phyloP scores from a whole-genome alignment of 2,888 invertebrate species.

The Drosophila ezoana region DNA sequence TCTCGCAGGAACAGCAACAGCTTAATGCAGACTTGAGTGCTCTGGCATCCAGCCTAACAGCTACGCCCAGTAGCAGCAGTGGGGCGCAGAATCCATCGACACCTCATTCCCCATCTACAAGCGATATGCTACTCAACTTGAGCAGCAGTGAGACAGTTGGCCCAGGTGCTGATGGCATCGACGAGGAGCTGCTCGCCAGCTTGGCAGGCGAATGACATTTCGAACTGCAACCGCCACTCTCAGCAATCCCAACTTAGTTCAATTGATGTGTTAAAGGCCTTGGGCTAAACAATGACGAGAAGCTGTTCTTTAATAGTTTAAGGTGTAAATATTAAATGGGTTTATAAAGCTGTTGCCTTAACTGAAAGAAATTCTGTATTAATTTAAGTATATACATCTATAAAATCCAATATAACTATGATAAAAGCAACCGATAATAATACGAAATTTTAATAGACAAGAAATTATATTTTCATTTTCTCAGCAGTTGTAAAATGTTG shows the following conservation, averaged over 20 bases:
- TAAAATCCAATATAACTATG: background rate
- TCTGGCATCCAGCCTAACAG: conserved; percentile 15
- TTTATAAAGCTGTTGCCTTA: conserved; percentile 16
- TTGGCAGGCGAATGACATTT: conserved; percentile 74
- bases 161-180: conserved; percentile 56
- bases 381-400: background rate
- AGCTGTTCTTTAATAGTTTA: conserved; percentile 7
- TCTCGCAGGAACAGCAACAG: conserved; percentile 31
- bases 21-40: conserved; percentile 13
- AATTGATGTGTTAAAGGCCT: conserved; percentile 7
- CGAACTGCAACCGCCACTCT: conserved; percentile 2
- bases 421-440: background rate
- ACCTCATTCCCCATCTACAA: conserved; percentile 9
- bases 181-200: conserved; percentile 72
- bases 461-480: background rate
- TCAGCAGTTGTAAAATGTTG: background rate
- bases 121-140: conserved; percentile 47
- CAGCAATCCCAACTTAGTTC: conserved; percentile 26
- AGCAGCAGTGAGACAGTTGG: conserved; percentile 22
- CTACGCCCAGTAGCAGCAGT: conserved; percentile 22
- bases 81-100: conserved; percentile 18
- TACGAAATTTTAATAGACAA: background rate
- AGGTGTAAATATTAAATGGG: background rate
- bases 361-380: conserved; percentile 1
- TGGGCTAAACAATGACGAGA: conserved; percentile 6